Conservation (phyloP, 30 jellyfish, hydroid and myxozoan genomes). For the Cassiopea xamachana region DNA sequence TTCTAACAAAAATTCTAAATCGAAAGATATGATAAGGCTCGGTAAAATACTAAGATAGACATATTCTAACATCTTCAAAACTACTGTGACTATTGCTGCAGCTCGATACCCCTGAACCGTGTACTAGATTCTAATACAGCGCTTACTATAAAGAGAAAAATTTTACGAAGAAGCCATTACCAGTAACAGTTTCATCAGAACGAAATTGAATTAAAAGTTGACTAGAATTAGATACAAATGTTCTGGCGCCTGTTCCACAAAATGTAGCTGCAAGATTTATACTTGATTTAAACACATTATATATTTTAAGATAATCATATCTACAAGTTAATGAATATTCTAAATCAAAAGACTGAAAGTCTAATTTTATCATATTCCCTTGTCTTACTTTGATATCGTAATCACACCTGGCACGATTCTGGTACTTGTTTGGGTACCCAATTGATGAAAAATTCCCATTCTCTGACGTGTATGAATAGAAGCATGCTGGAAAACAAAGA, state of each 20-base stretch:
- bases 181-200: neutral
- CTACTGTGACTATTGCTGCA: too few species aligned
- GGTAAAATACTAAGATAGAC: too few species aligned
- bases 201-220: neutral
- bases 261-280: neutral
- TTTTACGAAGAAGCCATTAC: conserved; percentile 4
- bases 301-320: neutral
- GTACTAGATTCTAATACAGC: neutral
- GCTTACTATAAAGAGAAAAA: neutral
- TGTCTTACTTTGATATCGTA: neutral
- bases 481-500: neutral
- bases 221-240: neutral
- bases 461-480: neutral
- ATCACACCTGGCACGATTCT: neutral
- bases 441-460: neutral
- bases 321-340: neutral
- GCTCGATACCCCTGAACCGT: too few species aligned
- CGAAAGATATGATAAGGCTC: too few species aligned
- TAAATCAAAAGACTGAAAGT: neutral
- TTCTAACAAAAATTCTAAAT: too few species aligned
- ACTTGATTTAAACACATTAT: neutral
- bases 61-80: too few species aligned
- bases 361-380: neutral
- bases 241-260: conserved; percentile 15
- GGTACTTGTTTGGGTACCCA: conserved; percentile 6